These are phyloP conservation scores for Brienomyrus longianalis DNA, from an alignment of 2,113 vertebrate species.

Conservation along the genomic window DNA sequence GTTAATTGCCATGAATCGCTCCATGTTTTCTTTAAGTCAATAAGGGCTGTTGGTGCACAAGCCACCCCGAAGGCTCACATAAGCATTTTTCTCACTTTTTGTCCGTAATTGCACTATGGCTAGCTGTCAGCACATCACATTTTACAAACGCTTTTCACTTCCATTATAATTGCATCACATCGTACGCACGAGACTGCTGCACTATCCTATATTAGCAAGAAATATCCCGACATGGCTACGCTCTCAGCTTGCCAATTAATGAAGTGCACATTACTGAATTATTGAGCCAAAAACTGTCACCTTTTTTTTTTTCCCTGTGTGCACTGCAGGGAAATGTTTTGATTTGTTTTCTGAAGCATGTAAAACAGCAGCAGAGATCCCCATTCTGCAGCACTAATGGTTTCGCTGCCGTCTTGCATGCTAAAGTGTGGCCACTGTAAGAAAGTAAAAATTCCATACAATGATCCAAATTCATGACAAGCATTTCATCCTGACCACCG, in stretches of 20 bases:
- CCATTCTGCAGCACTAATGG: background rate
- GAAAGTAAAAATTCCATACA: background rate
- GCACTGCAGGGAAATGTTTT: background rate
- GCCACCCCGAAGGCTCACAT: background rate
- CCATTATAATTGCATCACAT: background rate
- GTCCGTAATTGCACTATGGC: background rate
- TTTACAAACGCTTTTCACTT: background rate
- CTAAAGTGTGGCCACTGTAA: background rate
- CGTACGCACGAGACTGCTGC: background rate
- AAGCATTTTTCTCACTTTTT: background rate
- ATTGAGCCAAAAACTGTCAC: constrained; percentile 20
- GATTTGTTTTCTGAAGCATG: background rate
- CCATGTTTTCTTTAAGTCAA: background rate
- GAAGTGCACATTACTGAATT: constrained; percentile 11
- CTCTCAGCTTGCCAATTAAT: background rate
- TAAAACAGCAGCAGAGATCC: constrained; percentile 11
- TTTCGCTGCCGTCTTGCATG: background rate
- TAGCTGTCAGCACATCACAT: constrained; percentile 1
- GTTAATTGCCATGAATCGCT: background rate
- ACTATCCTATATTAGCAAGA: constrained; percentile 3
- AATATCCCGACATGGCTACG: background rate
- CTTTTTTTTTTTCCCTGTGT: background rate
- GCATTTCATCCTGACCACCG: background rate
- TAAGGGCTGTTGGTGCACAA: background rate
- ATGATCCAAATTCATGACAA: background rate